Base-by-base conservation (phyloP, 2,888 invertebrate species). In the Portevinia maculata region DNA sequence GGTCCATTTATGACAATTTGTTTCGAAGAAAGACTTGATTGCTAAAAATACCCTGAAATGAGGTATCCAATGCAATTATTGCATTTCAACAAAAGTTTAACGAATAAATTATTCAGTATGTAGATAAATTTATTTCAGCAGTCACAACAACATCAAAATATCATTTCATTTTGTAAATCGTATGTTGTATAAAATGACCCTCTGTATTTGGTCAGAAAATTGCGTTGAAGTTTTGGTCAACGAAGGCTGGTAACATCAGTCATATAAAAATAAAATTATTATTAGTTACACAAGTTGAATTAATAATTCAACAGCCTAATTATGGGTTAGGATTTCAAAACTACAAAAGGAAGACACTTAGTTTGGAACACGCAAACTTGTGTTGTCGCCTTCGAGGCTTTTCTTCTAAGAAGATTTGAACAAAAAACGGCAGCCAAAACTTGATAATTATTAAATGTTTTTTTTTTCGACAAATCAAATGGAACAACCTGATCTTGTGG, bases 221-320 rank as follows among this genome's bases (percentile, higher is more conserved):
- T 24, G 2, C 2, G 5, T 7, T 6, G 1, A 41, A 44, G 41
- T 6, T 41, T 59, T 28, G 57, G 57, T 30, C 5, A 67, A 13
- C 55, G 67, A 67, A 67, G 67, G 67, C 53, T 17, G 9, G 41
- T 44, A 44, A 44, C 19, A 11, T 21, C 6, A 44, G 9, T 39
- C 19, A 19, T 19, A 44, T 3, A 44, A 21, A 28, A 50, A 15
- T 24, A 21, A 32, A 44, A 65, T 53, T 53, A 7, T 32, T 30
- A 67, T 53, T 17, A 30, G 41, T 65, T 65, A 41, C 52, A 53
- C 65, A 65, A 65, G 21, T 44, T 46, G 67, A 67, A 67, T 67
- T 46, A 9, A 53, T 55, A 46, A 67, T 67, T 67, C 41, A 13
- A 44, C 44, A 67, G 44, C 53, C 65, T 32, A 53, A 44, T 55